phyloP scores from a whole-genome alignment of 2,113 vertebrate species.

The Tautogolabrus adspersus region DNA sequence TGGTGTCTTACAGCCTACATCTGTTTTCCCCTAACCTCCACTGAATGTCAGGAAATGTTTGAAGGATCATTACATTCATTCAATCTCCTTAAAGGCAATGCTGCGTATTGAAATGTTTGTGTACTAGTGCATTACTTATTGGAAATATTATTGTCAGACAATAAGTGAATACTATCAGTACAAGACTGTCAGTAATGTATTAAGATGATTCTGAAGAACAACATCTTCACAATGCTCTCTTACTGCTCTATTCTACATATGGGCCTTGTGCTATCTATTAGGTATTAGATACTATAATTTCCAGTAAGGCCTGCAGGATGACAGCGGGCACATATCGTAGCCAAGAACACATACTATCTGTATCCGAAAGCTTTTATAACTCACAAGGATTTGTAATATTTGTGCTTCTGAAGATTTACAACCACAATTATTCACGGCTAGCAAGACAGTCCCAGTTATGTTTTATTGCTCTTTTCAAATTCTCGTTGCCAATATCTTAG shows the following conservation, averaged over 20 bases:
- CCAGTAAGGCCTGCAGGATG: constrained; percentile 29
- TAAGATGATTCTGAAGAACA: neutral
- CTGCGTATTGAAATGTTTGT: too few species aligned
- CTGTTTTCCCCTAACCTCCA: too few species aligned
- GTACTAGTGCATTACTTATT: too few species aligned
- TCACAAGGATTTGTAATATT: constrained; percentile 77
- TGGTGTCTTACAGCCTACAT: too few species aligned
- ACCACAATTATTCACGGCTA: constrained; percentile 74
- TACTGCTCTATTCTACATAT: constrained; percentile 1
- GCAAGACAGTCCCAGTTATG: constrained; percentile 58
- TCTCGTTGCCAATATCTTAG: constrained; percentile 71
- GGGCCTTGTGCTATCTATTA: constrained; percentile 18
- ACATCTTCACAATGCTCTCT: neutral
- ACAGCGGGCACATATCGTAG: constrained; percentile 42
- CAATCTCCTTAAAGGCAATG: too few species aligned
- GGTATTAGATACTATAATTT: constrained; percentile 31
- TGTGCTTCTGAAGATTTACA: constrained; percentile 78
- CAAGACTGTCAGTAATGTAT: neutral
- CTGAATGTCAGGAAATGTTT: too few species aligned
- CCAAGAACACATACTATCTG: constrained; percentile 79
- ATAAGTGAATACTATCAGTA: neutral
- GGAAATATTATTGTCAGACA: neutral
- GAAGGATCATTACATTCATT: too few species aligned
- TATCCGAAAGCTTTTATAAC: constrained; percentile 82
- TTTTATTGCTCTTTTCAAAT: constrained; percentile 74